Conservation (phyloP, 2,797 vertebrate genomes). For the Schizothorax lantsangensis region DNA sequence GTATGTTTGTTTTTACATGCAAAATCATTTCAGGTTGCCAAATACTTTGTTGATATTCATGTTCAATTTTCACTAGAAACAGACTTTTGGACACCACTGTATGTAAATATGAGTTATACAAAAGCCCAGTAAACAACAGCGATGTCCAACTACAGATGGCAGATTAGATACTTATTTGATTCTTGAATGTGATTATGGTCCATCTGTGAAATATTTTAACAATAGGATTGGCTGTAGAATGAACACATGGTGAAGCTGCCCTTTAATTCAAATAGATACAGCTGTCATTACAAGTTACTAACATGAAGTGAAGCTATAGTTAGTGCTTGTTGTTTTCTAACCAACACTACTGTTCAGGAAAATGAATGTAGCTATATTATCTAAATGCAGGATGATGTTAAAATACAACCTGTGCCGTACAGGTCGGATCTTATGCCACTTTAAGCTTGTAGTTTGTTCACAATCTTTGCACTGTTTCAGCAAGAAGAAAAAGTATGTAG, state of each 20-base stretch:
- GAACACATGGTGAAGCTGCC: conserved; percentile 44
- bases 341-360: conserved; percentile 20
- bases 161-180: conserved; percentile 39
- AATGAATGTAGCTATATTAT: conserved; percentile 31
- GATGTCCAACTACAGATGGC: conserved; percentile 1
- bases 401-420: not conserved
- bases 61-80: not conserved
- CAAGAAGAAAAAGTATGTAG: conserved; percentile 16
- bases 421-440: conserved; percentile 30
- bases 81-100: conserved; percentile 22
- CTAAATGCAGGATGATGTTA: conserved; percentile 11
- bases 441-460: conserved; percentile 43
- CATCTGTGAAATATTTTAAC: conserved; percentile 45
- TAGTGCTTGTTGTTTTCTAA: conserved; percentile 25
- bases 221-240: conserved; percentile 16
- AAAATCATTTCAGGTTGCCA: not conserved
- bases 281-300: conserved; percentile 32
- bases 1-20: not conserved
- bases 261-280: conserved; percentile 49
- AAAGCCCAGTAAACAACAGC: conserved; percentile 18
- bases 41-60: not conserved
- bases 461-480: conserved; percentile 31
- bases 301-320: conserved; percentile 16
- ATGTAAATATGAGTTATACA: not conserved
- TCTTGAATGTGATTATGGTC: conserved; percentile 30